Evolutionary conservation across 2,888 invertebrate genomes (phyloP).

Genomic region (Shargacucullia verbasci): DNA sequence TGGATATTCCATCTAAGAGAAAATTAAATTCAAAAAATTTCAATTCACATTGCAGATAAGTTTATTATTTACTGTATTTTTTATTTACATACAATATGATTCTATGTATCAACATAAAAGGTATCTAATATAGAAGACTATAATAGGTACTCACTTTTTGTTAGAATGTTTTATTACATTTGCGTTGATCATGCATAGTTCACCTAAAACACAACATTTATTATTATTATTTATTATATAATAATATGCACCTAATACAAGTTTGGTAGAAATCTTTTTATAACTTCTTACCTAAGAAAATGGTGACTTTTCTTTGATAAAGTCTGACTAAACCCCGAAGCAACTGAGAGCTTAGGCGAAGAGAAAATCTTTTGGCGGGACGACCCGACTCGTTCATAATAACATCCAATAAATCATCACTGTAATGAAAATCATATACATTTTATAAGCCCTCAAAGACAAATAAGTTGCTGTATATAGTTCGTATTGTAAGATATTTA

Average conservation of each 20-base stretch:
- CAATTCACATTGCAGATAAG: too few species aligned
- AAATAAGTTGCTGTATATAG: neutral
- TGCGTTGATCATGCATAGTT: conserved; percentile 81
- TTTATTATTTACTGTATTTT: too few species aligned
- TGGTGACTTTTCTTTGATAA: conserved; percentile 76
- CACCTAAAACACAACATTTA: conserved; percentile 68
- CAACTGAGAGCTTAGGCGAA: conserved; percentile 81
- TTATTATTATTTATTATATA: too few species aligned
- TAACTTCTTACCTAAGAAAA: conserved; percentile 70
- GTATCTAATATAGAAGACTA: neutral
- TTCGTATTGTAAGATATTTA: conserved; percentile 46
- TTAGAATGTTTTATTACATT: conserved; percentile 73
- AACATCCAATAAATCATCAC: conserved; percentile 77
- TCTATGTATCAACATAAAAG: too few species aligned
- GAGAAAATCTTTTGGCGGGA: conserved; percentile 76
- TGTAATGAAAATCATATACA: conserved; percentile 50
- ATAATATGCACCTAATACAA: too few species aligned
- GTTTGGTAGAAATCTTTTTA: too few species aligned
- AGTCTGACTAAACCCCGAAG: conserved; percentile 78
- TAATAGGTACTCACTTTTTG: conserved; percentile 77
- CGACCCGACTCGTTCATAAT: conserved; percentile 80
- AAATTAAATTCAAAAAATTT: too few species aligned
- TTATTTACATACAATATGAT: too few species aligned
- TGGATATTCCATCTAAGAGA: conserved; percentile 59
- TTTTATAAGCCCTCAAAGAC: neutral